phyloP scores from a whole-genome alignment of 2,888 invertebrate genomes.

The Lepidochrysops patricia region DNA sequence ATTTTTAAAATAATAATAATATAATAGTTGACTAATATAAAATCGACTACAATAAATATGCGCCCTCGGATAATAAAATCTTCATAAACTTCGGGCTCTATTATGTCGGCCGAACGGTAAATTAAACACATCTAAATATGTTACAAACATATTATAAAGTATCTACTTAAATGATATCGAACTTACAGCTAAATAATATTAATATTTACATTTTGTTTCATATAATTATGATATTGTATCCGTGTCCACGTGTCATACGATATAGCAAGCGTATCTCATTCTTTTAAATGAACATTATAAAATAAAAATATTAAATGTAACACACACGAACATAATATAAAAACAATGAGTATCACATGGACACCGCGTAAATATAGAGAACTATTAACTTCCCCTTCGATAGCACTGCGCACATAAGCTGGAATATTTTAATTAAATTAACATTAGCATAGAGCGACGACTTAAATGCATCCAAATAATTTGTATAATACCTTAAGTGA shows the following conservation, averaged over 20 bases:
- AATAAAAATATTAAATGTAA: neutral
- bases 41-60: slow-evolving; percentile 37
- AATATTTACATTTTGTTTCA: slow-evolving; percentile 52
- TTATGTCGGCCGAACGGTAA: slow-evolving; percentile 42
- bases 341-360: no score
- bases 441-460: no score
- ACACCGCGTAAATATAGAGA: neutral
- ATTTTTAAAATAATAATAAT: no score
- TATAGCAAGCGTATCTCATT: slow-evolving; percentile 12
- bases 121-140: slow-evolving; percentile 64
- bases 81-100: slow-evolving; percentile 22
- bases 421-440: neutral
- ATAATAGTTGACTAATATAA: slow-evolving; percentile 51
- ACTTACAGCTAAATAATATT: slow-evolving; percentile 42
- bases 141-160: slow-evolving; percentile 54
- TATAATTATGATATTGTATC: slow-evolving; percentile 37
- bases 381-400: neutral
- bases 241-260: slow-evolving; percentile 18
- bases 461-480: neutral
- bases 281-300: neutral
- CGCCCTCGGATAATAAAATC: slow-evolving; percentile 20
- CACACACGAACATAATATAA: neutral
- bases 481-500: neutral
- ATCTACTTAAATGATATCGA: slow-evolving; percentile 51
- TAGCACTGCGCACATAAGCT: neutral